Evolutionary conservation across 2,797 vertebrate species (phyloP).

Genomic region (Leontocebus nigricollis): DNA sequence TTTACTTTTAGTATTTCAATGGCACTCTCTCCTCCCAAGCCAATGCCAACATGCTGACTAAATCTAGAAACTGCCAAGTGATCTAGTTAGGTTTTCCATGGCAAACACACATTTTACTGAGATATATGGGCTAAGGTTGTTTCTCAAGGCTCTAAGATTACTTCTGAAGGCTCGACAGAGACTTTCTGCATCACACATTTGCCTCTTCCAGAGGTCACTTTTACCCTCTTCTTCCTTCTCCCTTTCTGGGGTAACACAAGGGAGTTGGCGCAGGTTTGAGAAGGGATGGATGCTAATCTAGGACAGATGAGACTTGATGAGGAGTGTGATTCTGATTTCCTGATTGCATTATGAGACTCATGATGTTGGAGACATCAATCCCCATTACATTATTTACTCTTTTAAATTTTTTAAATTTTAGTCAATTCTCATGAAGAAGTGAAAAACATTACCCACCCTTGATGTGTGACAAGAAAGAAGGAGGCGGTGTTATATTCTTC

Average conservation of each 20-base stretch:
- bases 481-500: accelerated
- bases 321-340: background rate
- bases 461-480: accelerated
- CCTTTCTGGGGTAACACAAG: background rate
- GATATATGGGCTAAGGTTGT: background rate
- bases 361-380: accelerated
- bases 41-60: conserved; percentile 37
- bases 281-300: accelerated
- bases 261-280: accelerated
- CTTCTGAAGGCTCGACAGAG: background rate
- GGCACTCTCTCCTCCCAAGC: background rate
- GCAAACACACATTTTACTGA: conserved; percentile 54
- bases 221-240: background rate
- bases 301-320: background rate
- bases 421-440: background rate
- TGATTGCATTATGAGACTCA: accelerated
- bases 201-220: background rate
- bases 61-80: conserved; percentile 56
- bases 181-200: accelerated
- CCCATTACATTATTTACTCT: background rate
- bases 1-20: background rate
- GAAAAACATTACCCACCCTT: background rate
- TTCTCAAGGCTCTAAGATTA: background rate
- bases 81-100: conserved; percentile 55
- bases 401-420: background rate